phyloP scores from a whole-genome alignment of 2,888 invertebrate species.

The Diaprepes abbreviatus region DNA sequence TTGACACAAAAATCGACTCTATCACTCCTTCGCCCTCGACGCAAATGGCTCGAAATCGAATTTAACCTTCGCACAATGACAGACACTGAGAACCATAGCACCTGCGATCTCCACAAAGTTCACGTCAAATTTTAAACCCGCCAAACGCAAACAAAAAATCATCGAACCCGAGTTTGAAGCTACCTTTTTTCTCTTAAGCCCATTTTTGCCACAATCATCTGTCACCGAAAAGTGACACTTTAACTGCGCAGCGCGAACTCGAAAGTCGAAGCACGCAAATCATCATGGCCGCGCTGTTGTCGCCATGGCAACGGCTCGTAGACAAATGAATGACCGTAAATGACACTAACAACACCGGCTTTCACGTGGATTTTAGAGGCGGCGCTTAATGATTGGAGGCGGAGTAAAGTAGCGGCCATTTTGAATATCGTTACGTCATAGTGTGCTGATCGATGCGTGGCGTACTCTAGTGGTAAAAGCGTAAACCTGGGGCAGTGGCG shows the following conservation, averaged over 20 bases:
- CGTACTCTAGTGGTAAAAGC: slow-evolving; percentile 10
- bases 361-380: slow-evolving; percentile 21
- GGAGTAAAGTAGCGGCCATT: slow-evolving; percentile 19
- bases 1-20: slow-evolving; percentile 1
- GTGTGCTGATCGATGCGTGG: slow-evolving; percentile 19
- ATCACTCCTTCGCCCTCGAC: not conserved
- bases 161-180: slow-evolving; percentile 13
- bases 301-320: slow-evolving; percentile 30
- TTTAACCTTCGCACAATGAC: slow-evolving; percentile 18
- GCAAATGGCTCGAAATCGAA: slow-evolving; percentile 10
- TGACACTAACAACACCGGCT: not conserved
- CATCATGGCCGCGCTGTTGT: slow-evolving; percentile 29
- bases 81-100: slow-evolving; percentile 29
- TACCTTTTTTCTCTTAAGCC: slow-evolving; percentile 26
- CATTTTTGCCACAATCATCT: slow-evolving; percentile 32
- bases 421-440: slow-evolving; percentile 17
- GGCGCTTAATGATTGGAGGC: not conserved
- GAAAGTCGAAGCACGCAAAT: slow-evolving; percentile 13
- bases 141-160: slow-evolving; percentile 28
- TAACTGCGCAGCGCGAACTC: slow-evolving; percentile 22
- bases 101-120: slow-evolving; percentile 18
- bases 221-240: slow-evolving; percentile 32
- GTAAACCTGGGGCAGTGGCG: slow-evolving; percentile 19
- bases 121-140: slow-evolving; percentile 31
- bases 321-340: slow-evolving; percentile 29